Conservation (phyloP, 2,797 vertebrate species). For the Serranus cabrilla region DNA sequence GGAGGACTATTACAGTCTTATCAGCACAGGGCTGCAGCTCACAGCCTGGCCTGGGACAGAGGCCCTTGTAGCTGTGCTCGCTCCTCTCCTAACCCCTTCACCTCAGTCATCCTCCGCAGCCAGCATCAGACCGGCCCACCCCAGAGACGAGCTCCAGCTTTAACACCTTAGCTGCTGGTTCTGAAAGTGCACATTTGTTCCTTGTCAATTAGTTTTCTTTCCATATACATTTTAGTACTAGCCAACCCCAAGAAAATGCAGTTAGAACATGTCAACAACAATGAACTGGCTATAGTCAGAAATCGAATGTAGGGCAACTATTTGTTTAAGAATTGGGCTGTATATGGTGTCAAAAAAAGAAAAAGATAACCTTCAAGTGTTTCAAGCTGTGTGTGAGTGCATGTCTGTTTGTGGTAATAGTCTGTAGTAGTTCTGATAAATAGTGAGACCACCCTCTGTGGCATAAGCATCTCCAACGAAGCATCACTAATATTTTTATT, state of each 20-base stretch:
- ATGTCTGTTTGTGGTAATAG: neutral
- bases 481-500: constrained; percentile 70
- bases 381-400: neutral
- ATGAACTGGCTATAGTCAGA: neutral
- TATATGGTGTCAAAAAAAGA: neutral
- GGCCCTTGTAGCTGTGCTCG: constrained; percentile 85
- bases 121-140: constrained; percentile 80
- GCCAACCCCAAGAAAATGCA: neutral
- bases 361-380: neutral
- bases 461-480: constrained; percentile 60
- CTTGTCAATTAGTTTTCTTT: constrained; percentile 7
- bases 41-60: constrained; percentile 88
- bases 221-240: neutral
- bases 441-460: constrained; percentile 48
- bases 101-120: constrained; percentile 77
- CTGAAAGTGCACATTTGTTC: constrained; percentile 31
- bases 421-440: constrained; percentile 56
- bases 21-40: constrained; percentile 93
- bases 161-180: constrained; percentile 69
- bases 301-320: neutral
- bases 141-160: constrained; percentile 70
- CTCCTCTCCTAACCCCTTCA: constrained; percentile 83
- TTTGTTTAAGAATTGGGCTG: neutral
- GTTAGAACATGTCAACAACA: neutral
- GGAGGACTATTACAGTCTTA: constrained; percentile 99